Evolutionary conservation across 2,113 vertebrate species (phyloP).

Genomic region (Pantherophis guttatus): DNA sequence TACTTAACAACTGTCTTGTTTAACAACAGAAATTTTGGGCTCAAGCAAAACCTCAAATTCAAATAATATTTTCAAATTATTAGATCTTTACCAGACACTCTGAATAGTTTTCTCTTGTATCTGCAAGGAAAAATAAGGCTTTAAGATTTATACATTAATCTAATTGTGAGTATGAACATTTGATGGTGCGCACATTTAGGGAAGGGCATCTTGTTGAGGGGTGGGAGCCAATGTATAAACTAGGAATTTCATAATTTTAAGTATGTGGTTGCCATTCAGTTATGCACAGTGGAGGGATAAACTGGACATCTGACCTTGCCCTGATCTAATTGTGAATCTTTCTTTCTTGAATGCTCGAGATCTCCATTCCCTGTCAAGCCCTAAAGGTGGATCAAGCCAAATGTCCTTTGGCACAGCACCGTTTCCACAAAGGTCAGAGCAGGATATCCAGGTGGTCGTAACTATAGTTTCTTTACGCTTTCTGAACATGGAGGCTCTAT

Average conservation of each 20-base stretch:
- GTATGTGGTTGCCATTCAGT: neutral
- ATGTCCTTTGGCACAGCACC: neutral
- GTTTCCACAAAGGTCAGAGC: neutral
- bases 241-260: neutral
- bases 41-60: neutral
- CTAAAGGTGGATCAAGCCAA: neutral
- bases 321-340: neutral
- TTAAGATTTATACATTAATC: neutral
- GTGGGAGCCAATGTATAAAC: neutral
- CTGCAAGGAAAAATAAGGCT: neutral
- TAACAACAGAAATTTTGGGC: neutral
- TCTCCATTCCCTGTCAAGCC: neutral
- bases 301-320: neutral
- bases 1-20: neutral
- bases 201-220: neutral
- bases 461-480: neutral
- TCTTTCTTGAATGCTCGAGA: neutral
- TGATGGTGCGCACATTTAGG: neutral
- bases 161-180: neutral
- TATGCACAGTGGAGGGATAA: neutral
- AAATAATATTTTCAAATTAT: neutral
- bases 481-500: slow-evolving; percentile 1
- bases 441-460: neutral
- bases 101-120: neutral
- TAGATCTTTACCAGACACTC: neutral